Base-by-base conservation (phyloP, 2,888 invertebrate genomes). In the Hermaeophaga mercurialis region DNA sequence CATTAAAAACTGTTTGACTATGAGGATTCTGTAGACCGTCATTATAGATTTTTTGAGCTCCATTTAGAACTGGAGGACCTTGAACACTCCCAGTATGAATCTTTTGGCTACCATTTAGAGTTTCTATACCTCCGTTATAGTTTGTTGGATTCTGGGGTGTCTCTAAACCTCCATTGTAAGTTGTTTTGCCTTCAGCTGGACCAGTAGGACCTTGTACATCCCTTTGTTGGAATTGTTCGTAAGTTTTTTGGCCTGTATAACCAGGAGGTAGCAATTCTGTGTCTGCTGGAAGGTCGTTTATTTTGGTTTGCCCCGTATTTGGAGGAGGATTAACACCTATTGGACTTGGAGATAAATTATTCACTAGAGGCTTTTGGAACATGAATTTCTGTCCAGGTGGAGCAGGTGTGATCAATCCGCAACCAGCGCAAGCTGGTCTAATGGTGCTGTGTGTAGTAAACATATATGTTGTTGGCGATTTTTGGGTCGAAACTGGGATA, bases 381-480 rank as follows among this genome's bases (percentile, higher is more conserved):
- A 22, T 38, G 66, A 67, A 26, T 67, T 74, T 63, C 71, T 71
- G 64, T 71, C 61, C 65, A 8, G 79, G 63, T 62, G 68, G 78
- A 0, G 80, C 78, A 1, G 82, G 81, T 2, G 81, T 80, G 1
- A 85, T 82, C 41, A 85, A 76, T 59, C 83, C 82, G 68, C 86
- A 86, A 58, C 81, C 79, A 15, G 83, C 83, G 64, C 86, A 86
- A 1, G 84, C 80, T 50, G 77, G 81, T 67, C 74, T 73, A 22
- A 79, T 69, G 1, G 78, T 72, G 66, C 78, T 61, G 67, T 73
- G 71, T n/a, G 73, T 75, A 28, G 73, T 74, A 52, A 77, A 74
- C 9, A 54, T 59, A 36, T 66, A 63, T 1, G 15, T 15, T 3
- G 14, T 36, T 12, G 15, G 60, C 28, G 61, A 54, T 45, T 63